Conservation (phyloP, 2,113 vertebrate species). For the Labeo rohita region DNA sequence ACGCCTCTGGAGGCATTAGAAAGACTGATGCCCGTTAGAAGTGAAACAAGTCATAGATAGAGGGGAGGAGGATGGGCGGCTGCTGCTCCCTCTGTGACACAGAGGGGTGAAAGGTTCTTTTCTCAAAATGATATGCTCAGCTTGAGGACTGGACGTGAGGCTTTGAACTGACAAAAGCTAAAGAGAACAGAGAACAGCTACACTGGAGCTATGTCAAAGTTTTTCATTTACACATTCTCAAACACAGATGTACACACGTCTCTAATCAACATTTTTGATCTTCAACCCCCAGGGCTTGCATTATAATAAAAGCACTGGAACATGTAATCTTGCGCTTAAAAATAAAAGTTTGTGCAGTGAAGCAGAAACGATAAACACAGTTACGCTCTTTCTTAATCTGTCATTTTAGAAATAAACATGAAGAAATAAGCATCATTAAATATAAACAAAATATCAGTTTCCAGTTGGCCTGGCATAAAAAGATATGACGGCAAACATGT, state of each 20-base stretch:
- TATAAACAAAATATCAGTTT: slow-evolving; percentile 29
- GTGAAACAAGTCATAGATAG: neutral
- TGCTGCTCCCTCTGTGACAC: slow-evolving; percentile 21
- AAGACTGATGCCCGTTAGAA: neutral
- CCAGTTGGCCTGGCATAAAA: neutral
- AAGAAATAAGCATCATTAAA: neutral
- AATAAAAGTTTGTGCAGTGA: neutral
- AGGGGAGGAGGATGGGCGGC: neutral
- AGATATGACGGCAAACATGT: neutral
- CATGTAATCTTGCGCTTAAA: neutral
- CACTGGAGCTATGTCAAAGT: neutral
- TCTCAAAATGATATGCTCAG: neutral
- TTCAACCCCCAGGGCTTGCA: neutral
- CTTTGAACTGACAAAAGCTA: slow-evolving; percentile 24
- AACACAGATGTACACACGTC: slow-evolving; percentile 13
- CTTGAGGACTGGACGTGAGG: neutral
- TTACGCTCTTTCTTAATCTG: neutral
- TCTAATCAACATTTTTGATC: slow-evolving; percentile 28
- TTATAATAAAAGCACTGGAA: neutral
- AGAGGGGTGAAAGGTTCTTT: slow-evolving; percentile 34
- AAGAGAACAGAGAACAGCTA: slow-evolving; percentile 7
- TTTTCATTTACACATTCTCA: slow-evolving; percentile 21
- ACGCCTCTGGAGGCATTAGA: slow-evolving; percentile 29
- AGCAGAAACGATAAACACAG: neutral
- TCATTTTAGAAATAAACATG: neutral